These are phyloP conservation scores for Tretioscincus oriximinensis DNA, from an alignment of 2,113 vertebrate genomes.

Conservation along the genomic window DNA sequence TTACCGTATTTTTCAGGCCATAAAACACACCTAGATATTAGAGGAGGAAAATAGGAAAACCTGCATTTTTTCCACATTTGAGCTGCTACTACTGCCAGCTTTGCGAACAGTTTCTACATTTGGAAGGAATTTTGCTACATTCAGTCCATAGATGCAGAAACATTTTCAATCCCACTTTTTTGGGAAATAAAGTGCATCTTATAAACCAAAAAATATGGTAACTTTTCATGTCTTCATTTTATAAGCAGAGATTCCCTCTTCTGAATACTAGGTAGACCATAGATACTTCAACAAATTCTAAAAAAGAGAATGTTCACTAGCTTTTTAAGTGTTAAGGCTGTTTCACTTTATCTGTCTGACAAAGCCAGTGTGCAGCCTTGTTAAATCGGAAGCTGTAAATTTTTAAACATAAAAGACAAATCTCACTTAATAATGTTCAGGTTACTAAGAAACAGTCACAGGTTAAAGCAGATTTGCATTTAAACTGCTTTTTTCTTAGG, in stretches of 20 bases:
- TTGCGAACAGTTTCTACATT: too few species aligned
- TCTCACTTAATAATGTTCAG: not conserved
- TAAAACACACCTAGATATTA: too few species aligned
- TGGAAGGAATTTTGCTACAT: too few species aligned
- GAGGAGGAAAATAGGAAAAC: too few species aligned
- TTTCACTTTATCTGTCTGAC: not conserved
- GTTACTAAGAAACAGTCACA: not conserved
- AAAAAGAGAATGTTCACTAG: not conserved
- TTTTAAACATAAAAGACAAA: not conserved
- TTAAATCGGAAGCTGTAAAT: not conserved
- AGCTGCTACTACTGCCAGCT: too few species aligned
- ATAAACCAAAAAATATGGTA: not conserved
- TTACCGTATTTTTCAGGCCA: too few species aligned
- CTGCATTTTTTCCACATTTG: too few species aligned
- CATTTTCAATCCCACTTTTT: too few species aligned
- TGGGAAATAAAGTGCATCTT: too few species aligned
- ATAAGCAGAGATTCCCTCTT: not conserved
- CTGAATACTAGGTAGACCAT: not conserved
- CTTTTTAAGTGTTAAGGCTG: not conserved
- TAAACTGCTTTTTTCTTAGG: not conserved
- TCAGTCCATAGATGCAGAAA: too few species aligned
- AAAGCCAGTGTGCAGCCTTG: not conserved
- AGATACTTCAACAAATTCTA: not conserved
- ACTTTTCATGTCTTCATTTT: not conserved
- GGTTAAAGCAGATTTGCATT: not conserved